phyloP scores from a whole-genome alignment of 2,113 vertebrate genomes.

The Corythornis cristatus region DNA sequence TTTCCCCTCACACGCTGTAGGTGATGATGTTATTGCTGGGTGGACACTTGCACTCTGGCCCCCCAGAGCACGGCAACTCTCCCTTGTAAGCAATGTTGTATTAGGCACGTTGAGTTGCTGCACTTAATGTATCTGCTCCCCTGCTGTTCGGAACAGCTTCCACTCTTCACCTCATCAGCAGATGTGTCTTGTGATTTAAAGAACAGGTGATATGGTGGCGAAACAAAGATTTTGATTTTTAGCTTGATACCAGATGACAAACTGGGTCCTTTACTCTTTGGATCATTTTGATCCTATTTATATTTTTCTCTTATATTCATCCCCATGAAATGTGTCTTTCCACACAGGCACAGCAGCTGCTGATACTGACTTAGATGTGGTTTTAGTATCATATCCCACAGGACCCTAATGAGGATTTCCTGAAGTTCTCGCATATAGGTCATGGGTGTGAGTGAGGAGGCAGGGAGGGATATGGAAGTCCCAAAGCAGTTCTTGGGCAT shows the following conservation, averaged over 20 bases:
- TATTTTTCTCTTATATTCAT: neutral
- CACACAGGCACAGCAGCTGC: neutral
- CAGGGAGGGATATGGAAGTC: neutral
- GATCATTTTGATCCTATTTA: neutral
- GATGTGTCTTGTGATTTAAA: neutral
- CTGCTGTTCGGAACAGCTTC: neutral
- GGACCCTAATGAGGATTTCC: constrained; percentile 60
- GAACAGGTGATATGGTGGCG: neutral
- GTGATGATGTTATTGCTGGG: neutral
- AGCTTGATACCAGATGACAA: neutral
- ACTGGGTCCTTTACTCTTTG: neutral
- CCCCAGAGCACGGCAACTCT: neutral
- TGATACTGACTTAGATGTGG: neutral
- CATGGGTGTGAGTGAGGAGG: constrained; percentile 5
- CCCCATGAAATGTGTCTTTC: neutral
- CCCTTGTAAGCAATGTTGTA: neutral
- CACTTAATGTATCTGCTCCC: neutral
- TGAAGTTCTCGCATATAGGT: constrained; percentile 43
- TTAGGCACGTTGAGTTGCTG: neutral
- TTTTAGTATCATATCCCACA: constrained; percentile 19
- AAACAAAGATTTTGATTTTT: neutral
- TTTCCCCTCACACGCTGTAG: neutral
- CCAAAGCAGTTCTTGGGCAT: neutral
- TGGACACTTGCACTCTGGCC: neutral
- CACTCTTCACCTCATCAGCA: neutral